Evolutionary conservation across 2,888 invertebrate genomes (phyloP), one percentile per base, ranked within the genome.

Genomic region (Pyrrhia umbra): DNA sequence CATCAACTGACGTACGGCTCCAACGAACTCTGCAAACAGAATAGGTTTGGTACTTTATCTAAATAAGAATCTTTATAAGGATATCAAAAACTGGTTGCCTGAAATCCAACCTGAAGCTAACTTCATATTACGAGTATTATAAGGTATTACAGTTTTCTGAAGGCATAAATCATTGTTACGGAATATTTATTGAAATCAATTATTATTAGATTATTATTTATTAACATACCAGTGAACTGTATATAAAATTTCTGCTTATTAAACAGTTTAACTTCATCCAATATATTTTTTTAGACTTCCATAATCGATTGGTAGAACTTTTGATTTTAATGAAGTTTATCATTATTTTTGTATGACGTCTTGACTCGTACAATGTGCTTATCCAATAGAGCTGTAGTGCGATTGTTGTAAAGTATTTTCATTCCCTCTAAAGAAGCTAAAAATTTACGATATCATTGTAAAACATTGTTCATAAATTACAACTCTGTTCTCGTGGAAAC

Each of bases 1-100:
- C 43, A 9, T 21, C 6, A 9, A 6, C n/a, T 45, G 5, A 21
- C 54, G 16, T 13, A 37, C 6, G n/a, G 37, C 18, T 45, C 16
- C 27, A 13, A 54, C 54, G 34, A 27, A 52, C 54, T 23, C 18
- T 16, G 8, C 13, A 8, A 23, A 20, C 16, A 16, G 40, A 21
- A 42, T 40, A 43, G 16, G 40, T 56, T 25, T 15, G 9, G 16
- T n/a, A 39, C 25, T 63, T 42, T 68, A 68, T 72, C 69, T 68
- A 42, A 68, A 69, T 68, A 42, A 64, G 18, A 56, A 68, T 69
- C 59, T 72, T 52, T 42, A 63, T n/a, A 37, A 40, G 37, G 37
- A 43, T 64, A 59, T 74, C 37, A 52, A 56, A 49, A 56, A 63
- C 25, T 45, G 43, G 25, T 58, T 55, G 1, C 25, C 21, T 37